A percentile compares a stretch with the other conserved stretches of the same genome.
phyloP scores from a whole-genome alignment of 2,113 vertebrate species.

The Erinaceus europaeus region DNA sequence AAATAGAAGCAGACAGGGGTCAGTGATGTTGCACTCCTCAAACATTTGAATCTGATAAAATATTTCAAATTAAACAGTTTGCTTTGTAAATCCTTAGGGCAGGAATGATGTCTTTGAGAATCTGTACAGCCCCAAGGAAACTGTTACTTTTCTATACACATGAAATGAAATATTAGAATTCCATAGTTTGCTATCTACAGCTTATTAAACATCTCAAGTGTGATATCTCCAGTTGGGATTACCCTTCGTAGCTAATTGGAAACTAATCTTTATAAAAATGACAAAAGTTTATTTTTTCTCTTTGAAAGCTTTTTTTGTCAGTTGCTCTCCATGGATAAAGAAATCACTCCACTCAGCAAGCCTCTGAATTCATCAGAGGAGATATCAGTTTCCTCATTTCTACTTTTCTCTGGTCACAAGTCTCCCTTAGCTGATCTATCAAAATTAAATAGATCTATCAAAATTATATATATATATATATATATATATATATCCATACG shows the following conservation, averaged over 20 bases:
- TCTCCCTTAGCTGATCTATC: neutral
- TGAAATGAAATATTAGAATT: constrained; percentile 53
- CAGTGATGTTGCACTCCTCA: neutral
- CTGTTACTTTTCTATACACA: neutral
- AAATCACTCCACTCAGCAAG: neutral
- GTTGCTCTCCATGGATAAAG: neutral
- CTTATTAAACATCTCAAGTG: constrained; percentile 37
- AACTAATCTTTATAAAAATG: constrained; percentile 21
- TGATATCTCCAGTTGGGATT: constrained; percentile 18
- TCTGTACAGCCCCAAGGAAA: constrained; percentile 3
- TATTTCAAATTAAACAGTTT: constrained; percentile 32
- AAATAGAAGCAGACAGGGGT: neutral
- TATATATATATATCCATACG: neutral
- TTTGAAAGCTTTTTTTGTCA: neutral
- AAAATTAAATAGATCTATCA: neutral
- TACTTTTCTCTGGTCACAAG: neutral
- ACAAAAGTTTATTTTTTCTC: neutral
- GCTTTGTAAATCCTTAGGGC: constrained; percentile 45
- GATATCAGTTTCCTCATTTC: fast-evolving
- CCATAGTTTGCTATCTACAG: neutral
- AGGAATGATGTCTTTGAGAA: constrained; percentile 38
- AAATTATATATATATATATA: too few species aligned
- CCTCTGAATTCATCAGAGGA: neutral
- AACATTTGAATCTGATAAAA: neutral
- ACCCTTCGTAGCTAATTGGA: neutral